Conservation (phyloP, 2,797 vertebrate genomes). For the Anomalospiza imberbis region DNA sequence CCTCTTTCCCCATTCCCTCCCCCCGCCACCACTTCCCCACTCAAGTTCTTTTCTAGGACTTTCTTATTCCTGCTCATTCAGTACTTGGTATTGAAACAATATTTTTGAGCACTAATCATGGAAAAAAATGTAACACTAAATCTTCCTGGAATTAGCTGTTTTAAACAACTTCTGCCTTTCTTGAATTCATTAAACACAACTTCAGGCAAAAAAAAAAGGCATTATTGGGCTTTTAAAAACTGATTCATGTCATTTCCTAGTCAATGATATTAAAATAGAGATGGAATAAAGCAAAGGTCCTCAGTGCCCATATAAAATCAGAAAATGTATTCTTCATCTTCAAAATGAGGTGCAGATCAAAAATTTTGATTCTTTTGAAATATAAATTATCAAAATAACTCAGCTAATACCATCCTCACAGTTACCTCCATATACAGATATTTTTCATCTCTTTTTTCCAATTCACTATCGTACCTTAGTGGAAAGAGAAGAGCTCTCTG, state of each 20-base stretch:
- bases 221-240: not conserved
- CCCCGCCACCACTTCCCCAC: accelerated
- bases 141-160: not conserved
- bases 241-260: not conserved
- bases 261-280: not conserved
- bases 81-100: not conserved
- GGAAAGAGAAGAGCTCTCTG: not conserved
- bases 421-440: not conserved
- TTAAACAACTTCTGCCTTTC: not conserved
- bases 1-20: not conserved
- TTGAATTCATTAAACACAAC: not conserved
- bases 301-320: not conserved
- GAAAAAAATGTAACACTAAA: not conserved
- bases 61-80: not conserved
- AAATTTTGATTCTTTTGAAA: not conserved
- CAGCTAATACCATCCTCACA: not conserved
- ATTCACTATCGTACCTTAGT: not conserved
- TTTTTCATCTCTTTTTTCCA: not conserved
- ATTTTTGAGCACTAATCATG: not conserved
- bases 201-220: not conserved
- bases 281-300: not conserved
- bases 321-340: not conserved
- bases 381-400: not conserved
- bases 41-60: not conserved
- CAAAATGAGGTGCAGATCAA: not conserved